A percentile compares a stretch with the other conserved stretches of the same genome.
Evolutionary conservation across 2,797 vertebrate genomes (phyloP).

Genomic region (Karalla daura): DNA sequence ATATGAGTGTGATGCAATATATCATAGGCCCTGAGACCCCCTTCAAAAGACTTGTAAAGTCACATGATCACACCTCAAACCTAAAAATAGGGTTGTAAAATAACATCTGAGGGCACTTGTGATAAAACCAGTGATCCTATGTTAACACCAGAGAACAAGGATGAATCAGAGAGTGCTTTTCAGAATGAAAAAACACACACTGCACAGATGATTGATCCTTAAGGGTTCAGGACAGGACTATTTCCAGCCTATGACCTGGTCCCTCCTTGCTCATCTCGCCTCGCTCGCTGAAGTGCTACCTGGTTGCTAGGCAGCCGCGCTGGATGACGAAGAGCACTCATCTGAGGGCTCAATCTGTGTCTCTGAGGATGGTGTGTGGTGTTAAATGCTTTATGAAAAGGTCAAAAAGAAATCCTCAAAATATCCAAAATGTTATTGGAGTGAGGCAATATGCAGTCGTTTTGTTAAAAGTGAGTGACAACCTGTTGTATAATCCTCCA

Average conservation of each 20-base stretch:
- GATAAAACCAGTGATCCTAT: no score
- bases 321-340: conserved; percentile 39
- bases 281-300: conserved; percentile 49
- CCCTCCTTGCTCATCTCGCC: conserved; percentile 16
- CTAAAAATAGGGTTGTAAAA: no score
- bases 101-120: no score
- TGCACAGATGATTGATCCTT: neutral
- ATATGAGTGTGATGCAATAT: no score
- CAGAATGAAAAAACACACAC: conserved; percentile 6
- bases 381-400: conserved; percentile 58
- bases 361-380: conserved; percentile 29
- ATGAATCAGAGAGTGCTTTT: neutral
- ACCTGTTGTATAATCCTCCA: conserved; percentile 7
- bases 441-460: neutral
- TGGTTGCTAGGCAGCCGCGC: conserved; percentile 76
- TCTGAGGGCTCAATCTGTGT: conserved; percentile 45
- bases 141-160: no score
- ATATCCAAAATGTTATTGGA: conserved; percentile 7
- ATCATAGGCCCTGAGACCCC: no score
- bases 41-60: no score
- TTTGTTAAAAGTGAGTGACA: neutral
- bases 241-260: conserved; percentile 29
- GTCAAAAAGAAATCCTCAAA: conserved; percentile 46
- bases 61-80: no score
- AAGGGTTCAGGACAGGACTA: conserved; percentile 5